Conservation (phyloP, 1,140 invertebrate species). For the Samia ricini region DNA sequence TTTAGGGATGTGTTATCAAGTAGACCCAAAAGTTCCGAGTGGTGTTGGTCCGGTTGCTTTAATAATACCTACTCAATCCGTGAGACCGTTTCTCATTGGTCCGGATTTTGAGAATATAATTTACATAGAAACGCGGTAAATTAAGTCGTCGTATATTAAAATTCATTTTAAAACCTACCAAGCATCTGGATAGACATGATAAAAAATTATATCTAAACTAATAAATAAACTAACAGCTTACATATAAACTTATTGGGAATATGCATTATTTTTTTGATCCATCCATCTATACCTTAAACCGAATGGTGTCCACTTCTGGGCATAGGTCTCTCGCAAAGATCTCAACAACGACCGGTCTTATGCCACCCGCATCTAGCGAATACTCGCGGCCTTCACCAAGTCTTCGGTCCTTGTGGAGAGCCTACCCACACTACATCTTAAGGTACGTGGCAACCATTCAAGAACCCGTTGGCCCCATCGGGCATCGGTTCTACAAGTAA, state of each 20-base stretch:
- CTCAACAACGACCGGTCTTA: no score
- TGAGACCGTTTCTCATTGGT: slow-evolving; percentile 59
- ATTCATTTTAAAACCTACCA: slow-evolving; percentile 33
- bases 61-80: slow-evolving; percentile 45
- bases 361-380: no score
- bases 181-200: slow-evolving; percentile 3
- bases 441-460: no score
- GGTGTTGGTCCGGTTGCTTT: slow-evolving; percentile 16
- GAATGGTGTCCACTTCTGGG: no score
- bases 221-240: not conserved
- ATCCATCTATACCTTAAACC: no score
- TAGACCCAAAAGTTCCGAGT: not conserved
- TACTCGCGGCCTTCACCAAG: no score
- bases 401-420: no score
- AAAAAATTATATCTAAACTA: not conserved
- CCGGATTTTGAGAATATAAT: slow-evolving; percentile 63
- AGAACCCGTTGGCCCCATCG: no score
- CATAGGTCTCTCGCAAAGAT: no score
- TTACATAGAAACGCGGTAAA: slow-evolving; percentile 63
- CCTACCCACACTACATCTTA: no score
- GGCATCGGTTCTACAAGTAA: no score
- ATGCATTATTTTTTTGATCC: no score
- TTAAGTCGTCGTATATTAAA: slow-evolving; percentile 37
- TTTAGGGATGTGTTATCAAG: slow-evolving; percentile 45
- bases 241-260: not conserved